phyloP scores from a whole-genome alignment of 2,888 invertebrate genomes.

The Perizoma flavofasciatum region DNA sequence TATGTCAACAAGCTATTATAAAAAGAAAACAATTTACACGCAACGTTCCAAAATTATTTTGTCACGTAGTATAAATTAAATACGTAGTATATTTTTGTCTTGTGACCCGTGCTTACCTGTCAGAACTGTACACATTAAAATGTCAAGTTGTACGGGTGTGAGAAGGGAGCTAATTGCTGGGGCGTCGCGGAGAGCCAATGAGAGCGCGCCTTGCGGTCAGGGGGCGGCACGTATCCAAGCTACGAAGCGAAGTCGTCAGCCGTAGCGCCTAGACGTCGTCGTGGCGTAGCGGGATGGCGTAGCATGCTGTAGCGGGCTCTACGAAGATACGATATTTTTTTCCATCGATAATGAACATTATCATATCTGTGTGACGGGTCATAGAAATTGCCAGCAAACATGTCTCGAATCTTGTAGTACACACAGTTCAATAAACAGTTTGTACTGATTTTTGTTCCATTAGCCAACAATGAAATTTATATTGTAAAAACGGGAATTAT shows the following conservation, averaged over 20 bases:
- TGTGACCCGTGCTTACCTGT: conserved; percentile 43
- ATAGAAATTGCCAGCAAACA: too few relatives aligned
- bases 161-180: conserved; percentile 73
- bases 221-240: conserved; percentile 76
- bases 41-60: neutral
- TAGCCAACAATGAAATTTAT: too few relatives aligned
- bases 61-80: neutral
- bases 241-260: conserved; percentile 50
- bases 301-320: conserved; percentile 11
- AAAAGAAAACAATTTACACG: too few relatives aligned
- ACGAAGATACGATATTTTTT: neutral
- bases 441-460: too few relatives aligned
- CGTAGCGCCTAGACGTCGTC: conserved; percentile 27
- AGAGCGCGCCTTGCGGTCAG: conserved; percentile 48
- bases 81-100: conserved; percentile 5
- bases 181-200: conserved; percentile 73
- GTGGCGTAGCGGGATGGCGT: conserved; percentile 14
- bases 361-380: too few relatives aligned
- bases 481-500: too few relatives aligned
- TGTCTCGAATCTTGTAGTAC: too few relatives aligned
- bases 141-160: conserved; percentile 73
- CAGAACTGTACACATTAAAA: conserved; percentile 75
- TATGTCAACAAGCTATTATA: too few relatives aligned
- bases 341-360: too few relatives aligned
- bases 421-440: too few relatives aligned